Base-by-base conservation (phyloP, 2,797 vertebrate genomes). In the Sebastolobus altivelis region DNA sequence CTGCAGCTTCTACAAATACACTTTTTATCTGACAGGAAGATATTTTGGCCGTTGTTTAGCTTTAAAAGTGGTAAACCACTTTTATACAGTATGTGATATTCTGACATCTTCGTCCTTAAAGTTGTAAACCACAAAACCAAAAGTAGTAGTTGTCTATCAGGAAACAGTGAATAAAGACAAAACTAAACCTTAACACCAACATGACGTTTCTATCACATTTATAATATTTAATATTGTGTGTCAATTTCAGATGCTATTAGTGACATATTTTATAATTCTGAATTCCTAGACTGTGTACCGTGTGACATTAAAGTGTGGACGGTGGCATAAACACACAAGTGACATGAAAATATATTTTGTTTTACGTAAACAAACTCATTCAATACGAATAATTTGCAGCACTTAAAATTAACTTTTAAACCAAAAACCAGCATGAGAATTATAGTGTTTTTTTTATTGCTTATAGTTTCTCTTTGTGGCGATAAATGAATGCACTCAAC, bases 1-100 rank as follows among this genome's bases (percentile, higher is more conserved):
- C 75, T 79, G 77, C 74, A 79, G 29, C 60, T 43, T 83, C 65
- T 79, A 79, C 25, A 72, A 80, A 82, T 40, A 65, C 5, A 69
- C 5, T 76, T 72, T 27, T 40, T 16, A 29, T 22, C 13, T 29
- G 59, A 70, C 43, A 74, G 54, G 8, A 78, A 31, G 20, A 67
- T 52, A 65, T 77, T 81, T 75, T 81, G 80, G 71, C 65, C 9
- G 61, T 71, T 72, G 25, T 46, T 68, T 76, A 58, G 16, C 60
- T 72, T 40, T 20, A 11, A 78, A 80, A 75, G 61, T 43, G 14
- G 22, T 70, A 74, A 81, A 46, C 2, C 3, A 65, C 37, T 60
- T 79, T 70, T 14, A 38, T n/a, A 72, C 38, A 61, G 33, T 13
- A 31, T 54, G 43, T 29, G 27, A 75, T 79, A 46, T 6, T 56